phyloP scores from a whole-genome alignment of 2,113 vertebrate genomes.

The Pollachius pollachius region DNA sequence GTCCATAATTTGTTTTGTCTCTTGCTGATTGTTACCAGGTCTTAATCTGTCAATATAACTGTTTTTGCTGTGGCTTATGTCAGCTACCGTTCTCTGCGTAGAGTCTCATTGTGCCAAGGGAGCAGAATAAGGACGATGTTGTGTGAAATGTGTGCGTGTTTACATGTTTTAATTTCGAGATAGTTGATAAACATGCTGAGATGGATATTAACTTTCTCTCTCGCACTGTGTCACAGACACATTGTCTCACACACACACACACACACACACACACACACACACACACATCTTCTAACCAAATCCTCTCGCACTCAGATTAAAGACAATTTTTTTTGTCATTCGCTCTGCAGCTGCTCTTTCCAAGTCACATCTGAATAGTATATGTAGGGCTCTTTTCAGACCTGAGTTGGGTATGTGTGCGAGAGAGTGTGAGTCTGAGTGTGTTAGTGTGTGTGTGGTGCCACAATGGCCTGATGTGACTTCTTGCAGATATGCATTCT shows the following conservation, averaged over 20 bases:
- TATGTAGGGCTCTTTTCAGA: constrained; percentile 50
- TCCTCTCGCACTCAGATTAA: constrained; percentile 29
- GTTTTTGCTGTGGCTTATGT: too few relatives aligned
- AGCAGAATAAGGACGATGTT: too few relatives aligned
- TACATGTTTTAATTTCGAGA: too few relatives aligned
- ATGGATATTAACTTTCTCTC: too few relatives aligned
- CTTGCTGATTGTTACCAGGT: too few relatives aligned
- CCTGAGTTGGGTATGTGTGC: constrained; percentile 1
- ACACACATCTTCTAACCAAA: constrained; percentile 7
- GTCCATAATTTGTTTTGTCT: too few relatives aligned
- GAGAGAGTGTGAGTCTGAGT: not conserved
- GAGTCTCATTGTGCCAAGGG: too few relatives aligned
- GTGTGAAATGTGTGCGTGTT: too few relatives aligned
- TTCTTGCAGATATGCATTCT: constrained; percentile 21
- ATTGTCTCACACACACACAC: not conserved
- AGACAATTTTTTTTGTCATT: constrained; percentile 56
- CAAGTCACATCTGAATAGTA: constrained; percentile 61
- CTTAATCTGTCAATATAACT: too few relatives aligned
- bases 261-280: constrained; percentile 6
- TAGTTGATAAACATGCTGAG: too few relatives aligned
- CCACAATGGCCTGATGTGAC: constrained; percentile 28
- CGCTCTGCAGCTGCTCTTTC: constrained; percentile 67
- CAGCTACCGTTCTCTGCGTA: too few relatives aligned
- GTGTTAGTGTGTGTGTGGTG: not conserved
- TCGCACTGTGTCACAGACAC: not conserved